Base-by-base conservation (phyloP, 2,888 invertebrate genomes). In the Arctia plantaginis region DNA sequence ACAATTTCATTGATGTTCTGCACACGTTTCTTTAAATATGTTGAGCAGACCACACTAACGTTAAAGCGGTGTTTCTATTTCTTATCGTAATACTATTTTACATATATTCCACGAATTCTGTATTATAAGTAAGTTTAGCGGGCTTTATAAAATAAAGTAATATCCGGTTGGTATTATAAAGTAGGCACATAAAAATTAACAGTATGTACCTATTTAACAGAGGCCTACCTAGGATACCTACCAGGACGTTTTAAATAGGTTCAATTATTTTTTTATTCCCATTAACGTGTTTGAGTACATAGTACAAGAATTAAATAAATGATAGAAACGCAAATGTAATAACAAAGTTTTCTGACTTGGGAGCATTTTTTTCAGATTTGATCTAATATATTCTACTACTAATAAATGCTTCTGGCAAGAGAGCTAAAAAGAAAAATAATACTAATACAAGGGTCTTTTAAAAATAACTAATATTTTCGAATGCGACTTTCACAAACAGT, bases 1-100 rank as follows among this genome's bases (percentile, higher is more conserved):
- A 41, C 66, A 64, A 59, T 68, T 59, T 66, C 69, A 74, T 82
- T 80, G 74, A 77, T 71, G 76, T 78, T 76, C 64, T 71, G 7
- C 59, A 69, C 20, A 69, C 73, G 66, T n/a, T 66, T 35, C 59
- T 66, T 23, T 68, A 62, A 67, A 72, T 44, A 67, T 44, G 27
- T 72, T 72, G 33, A 20, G 41, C 23, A 41, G 44, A 59, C 72
- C 67, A 67, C 72, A 67, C 59, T 15, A n/a, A 66, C 30, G n/a
- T 30, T 27, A 33, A 47, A 64, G 68, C 27, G 27, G 35, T 15
- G 8, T 55, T 67, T 39, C 27, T 62, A 62, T 30, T 62, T 62
- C 18, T 30, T n/a, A n/a, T n/a, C n/a, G n/a, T n/a, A 62, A 30
- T n/a, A 30, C 30, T 12, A 20, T 30, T 44, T 70, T 44, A 13